Percentiles rank a stretch among this genome's conserved stretches.
These are phyloP conservation scores for Odontophorus gujanensis DNA, from an alignment of 2,113 vertebrate genomes.

Conservation along the genomic window DNA sequence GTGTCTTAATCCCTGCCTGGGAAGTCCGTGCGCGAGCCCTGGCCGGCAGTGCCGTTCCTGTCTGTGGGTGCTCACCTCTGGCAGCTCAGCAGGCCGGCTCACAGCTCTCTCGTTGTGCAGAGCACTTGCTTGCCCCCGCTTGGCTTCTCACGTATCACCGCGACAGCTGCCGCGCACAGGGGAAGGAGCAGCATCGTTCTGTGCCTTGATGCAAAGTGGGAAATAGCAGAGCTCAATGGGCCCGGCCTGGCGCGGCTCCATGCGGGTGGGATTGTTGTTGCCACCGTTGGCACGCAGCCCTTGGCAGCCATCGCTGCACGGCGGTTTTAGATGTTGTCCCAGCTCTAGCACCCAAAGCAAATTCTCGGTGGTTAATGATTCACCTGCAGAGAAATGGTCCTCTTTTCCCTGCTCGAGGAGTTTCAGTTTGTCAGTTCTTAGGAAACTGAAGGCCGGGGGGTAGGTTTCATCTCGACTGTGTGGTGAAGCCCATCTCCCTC, in stretches of 20 bases:
- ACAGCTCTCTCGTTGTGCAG: not conserved
- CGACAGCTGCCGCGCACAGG: not conserved
- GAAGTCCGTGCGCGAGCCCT: slow-evolving; percentile 17
- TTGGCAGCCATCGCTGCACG: accelerated
- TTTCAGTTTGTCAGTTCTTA: not conserved
- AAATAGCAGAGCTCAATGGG: not conserved
- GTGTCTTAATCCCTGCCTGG: slow-evolving; percentile 47
- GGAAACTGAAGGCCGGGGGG: not conserved
- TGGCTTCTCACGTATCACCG: slow-evolving; percentile 39
- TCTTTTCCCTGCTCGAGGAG: not conserved
- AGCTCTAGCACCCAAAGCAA: not conserved
- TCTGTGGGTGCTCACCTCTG: slow-evolving; percentile 38
- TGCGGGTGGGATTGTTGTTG: not conserved
- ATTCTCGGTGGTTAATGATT: not conserved
- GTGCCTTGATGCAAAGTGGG: slow-evolving; percentile 29
- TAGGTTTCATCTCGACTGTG: not conserved
- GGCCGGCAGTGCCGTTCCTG: not conserved
- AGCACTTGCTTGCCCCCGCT: not conserved
- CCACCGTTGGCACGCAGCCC: accelerated
- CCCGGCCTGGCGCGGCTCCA: not conserved
- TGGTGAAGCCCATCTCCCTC: not conserved
- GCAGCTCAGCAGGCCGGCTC: slow-evolving; percentile 13
- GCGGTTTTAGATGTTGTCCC: not conserved
- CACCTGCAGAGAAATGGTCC: not conserved
- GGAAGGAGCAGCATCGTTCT: not conserved